Evolutionary conservation across 2,888 invertebrate genomes (phyloP).

Genomic region (Oxytorus armatus): DNA sequence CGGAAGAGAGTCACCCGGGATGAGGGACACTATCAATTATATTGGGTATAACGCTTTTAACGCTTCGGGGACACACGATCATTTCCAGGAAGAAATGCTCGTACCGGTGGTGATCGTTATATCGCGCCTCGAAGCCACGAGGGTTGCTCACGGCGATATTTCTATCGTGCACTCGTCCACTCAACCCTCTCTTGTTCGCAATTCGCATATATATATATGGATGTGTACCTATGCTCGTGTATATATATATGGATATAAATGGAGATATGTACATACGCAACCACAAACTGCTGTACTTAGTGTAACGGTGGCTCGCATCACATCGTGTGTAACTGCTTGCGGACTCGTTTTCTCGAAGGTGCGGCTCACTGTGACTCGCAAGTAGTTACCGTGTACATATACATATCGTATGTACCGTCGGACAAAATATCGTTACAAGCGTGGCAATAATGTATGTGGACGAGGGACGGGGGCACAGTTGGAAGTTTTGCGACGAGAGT

Average conservation of each 20-base stretch:
- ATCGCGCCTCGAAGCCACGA: slow-evolving; percentile 46
- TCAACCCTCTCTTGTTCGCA: slow-evolving; percentile 48
- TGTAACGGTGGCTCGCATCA: slow-evolving; percentile 55
- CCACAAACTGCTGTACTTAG: slow-evolving; percentile 49
- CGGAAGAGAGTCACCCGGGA: not conserved
- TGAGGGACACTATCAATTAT: slow-evolving; percentile 32
- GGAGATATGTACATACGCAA: slow-evolving; percentile 29
- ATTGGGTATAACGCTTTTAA: slow-evolving; percentile 30
- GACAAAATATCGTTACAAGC: slow-evolving; percentile 19
- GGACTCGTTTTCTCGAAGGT: slow-evolving; percentile 64
- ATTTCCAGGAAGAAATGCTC: slow-evolving; percentile 60
- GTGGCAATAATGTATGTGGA: slow-evolving; percentile 37
- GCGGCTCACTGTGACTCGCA: slow-evolving; percentile 42
- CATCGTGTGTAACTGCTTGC: slow-evolving; percentile 54
- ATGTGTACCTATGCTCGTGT: too few species aligned
- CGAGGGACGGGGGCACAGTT: slow-evolving; percentile 14
- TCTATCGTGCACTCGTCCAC: slow-evolving; percentile 46
- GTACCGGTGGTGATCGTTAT: slow-evolving; percentile 54
- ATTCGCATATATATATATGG: not conserved
- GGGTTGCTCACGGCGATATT: slow-evolving; percentile 58
- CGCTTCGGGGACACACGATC: slow-evolving; percentile 62
- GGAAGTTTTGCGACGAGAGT: slow-evolving; percentile 43
- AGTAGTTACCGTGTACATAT: slow-evolving; percentile 5
- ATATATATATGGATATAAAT: not conserved
- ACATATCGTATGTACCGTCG: slow-evolving; percentile 12